These are phyloP conservation scores for Pandion haliaetus DNA, from an alignment of 2,113 vertebrate genomes.

Conservation along the genomic window DNA sequence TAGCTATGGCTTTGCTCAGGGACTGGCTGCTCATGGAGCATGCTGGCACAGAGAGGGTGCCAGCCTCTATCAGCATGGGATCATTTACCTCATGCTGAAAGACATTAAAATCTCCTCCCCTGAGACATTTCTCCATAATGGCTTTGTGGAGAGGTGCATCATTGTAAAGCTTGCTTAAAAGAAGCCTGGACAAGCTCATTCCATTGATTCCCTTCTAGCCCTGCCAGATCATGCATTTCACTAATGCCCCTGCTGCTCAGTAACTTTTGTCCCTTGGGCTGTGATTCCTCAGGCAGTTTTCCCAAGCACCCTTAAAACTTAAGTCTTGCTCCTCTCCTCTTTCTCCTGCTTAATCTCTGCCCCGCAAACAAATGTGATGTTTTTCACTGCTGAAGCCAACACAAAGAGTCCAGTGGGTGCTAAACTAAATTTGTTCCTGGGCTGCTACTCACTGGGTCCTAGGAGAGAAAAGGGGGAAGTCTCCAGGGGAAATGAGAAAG, in stretches of 20 bases:
- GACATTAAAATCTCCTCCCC: conserved; percentile 18
- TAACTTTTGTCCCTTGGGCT: background rate
- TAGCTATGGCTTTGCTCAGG: background rate
- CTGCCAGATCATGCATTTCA: background rate
- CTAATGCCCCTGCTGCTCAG: background rate
- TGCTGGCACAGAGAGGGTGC: background rate
- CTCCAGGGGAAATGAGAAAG: background rate
- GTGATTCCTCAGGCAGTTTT: background rate
- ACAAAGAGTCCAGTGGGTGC: background rate
- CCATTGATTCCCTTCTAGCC: background rate
- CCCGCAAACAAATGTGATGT: background rate
- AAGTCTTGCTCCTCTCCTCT: background rate
- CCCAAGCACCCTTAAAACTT: background rate
- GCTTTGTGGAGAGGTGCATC: background rate
- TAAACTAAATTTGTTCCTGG: background rate
- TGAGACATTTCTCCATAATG: background rate
- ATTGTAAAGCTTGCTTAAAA: background rate
- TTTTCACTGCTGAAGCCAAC: background rate
- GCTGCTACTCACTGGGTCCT: background rate
- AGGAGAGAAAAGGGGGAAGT: background rate
- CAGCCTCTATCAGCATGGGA: background rate
- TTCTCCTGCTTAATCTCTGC: background rate
- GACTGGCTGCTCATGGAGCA: background rate
- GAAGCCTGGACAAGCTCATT: background rate
- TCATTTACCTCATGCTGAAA: conserved; percentile 30